Evolutionary conservation across 1,140 invertebrate species (phyloP).

Genomic region (Eriosoma lanigerum): DNA sequence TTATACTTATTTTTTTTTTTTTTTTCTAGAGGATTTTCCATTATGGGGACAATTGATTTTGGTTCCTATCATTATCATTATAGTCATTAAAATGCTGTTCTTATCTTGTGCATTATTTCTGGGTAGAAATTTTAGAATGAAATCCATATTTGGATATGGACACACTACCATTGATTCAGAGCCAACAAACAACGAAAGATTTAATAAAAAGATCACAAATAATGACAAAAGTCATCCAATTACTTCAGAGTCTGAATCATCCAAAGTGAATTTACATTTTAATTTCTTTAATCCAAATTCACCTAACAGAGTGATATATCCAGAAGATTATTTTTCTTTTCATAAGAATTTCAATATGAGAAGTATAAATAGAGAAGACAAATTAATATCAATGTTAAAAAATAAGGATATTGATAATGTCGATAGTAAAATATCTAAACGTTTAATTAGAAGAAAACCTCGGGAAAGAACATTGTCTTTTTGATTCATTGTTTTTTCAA

Average conservation of each 20-base stretch:
- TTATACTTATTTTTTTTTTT: too few species aligned
- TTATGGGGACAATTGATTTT: constrained; percentile 9
- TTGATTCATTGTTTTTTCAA: background rate
- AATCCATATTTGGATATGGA: constrained; percentile 26
- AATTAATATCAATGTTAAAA: constrained; percentile 21
- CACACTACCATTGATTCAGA: background rate
- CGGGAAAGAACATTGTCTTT: constrained; percentile 5
- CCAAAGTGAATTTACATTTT: constrained; percentile 9
- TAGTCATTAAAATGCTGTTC: constrained; percentile 2
- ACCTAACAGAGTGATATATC: background rate
- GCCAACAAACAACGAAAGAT: background rate
- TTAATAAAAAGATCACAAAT: background rate
- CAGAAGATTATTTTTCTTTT: background rate
- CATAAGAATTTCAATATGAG: too few species aligned
- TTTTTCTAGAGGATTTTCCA: constrained; percentile 34
- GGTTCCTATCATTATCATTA: constrained; percentile 23
- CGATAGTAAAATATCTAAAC: background rate
- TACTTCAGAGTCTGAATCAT: background rate
- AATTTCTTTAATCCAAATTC: constrained; percentile 16
- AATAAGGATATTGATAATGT: constrained; percentile 10
- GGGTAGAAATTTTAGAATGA: constrained; percentile 31
- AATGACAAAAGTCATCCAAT: background rate
- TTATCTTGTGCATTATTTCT: constrained; percentile 28
- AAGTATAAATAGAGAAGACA: background rate
- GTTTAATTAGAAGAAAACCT: background rate